phyloP scores from a whole-genome alignment of 1,140 invertebrate species.

The Micrasema minimum region DNA sequence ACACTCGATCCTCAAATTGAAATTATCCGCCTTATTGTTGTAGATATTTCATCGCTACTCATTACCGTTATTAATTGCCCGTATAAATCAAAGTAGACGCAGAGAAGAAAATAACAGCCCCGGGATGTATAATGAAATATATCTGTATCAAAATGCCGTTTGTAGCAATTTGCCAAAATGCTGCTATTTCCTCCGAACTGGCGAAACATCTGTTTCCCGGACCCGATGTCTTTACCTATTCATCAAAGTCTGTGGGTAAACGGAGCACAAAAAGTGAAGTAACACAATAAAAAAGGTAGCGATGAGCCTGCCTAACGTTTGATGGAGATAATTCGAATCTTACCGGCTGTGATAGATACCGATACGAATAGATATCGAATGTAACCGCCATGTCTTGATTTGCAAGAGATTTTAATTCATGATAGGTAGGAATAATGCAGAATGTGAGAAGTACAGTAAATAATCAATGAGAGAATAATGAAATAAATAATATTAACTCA shows the following conservation, averaged over 20 bases:
- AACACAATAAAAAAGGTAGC: too few relatives aligned
- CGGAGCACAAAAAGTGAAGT: conserved; percentile 1
- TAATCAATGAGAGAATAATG: too few relatives aligned
- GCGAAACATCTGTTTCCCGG: conserved; percentile 50
- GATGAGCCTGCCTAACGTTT: too few relatives aligned
- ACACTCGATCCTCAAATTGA: conserved; percentile 33
- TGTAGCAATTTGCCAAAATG: too few relatives aligned
- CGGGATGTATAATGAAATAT: conserved; percentile 30
- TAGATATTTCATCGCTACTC: conserved; percentile 44
- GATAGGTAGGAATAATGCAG: too few relatives aligned
- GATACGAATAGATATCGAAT: too few relatives aligned
- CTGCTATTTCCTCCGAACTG: conserved; percentile 43
- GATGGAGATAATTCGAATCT: too few relatives aligned
- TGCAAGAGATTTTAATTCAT: too few relatives aligned
- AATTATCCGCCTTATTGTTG: conserved; percentile 36
- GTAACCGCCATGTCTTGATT: too few relatives aligned
- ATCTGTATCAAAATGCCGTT: conserved; percentile 41
- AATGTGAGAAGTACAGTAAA: too few relatives aligned
- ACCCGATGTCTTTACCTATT: conserved; percentile 45
- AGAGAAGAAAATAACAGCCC: conserved; percentile 38
- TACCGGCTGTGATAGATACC: too few relatives aligned
- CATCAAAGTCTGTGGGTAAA: conserved; percentile 45
- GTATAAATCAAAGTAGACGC: conserved; percentile 46
- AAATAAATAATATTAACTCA: too few relatives aligned
- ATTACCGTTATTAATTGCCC: conserved; percentile 41